phyloP scores from a whole-genome alignment of 2,888 invertebrate species.

The Teleiodes luculella region DNA sequence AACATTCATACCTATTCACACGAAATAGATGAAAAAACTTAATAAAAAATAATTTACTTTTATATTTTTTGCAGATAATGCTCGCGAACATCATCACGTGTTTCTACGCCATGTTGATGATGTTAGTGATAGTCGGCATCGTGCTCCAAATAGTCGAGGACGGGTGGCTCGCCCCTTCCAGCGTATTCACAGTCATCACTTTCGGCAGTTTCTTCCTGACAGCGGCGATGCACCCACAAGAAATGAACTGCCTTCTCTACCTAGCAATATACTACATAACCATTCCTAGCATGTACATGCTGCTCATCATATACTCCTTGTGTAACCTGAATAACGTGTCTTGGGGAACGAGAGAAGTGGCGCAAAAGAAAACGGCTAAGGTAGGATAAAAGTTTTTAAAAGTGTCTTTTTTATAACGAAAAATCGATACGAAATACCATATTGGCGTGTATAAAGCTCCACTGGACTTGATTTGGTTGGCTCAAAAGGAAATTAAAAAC shows the following conservation, averaged over 20 bases:
- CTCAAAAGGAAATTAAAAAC: no score
- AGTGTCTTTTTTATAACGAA: no score
- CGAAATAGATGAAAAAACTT: no score
- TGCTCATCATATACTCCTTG: conserved; percentile 93
- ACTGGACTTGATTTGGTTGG: no score
- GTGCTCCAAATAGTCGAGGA: conserved; percentile 87
- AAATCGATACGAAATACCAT: no score
- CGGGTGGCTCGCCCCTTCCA: conserved; percentile 89
- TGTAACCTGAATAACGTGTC: conserved; percentile 95
- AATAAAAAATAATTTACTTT: no score
- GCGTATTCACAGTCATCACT: conserved; percentile 89
- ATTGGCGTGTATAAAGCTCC: no score
- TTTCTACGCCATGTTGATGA: conserved; percentile 90
- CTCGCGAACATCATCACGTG: conserved; percentile 87
- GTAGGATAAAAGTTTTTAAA: conserved; percentile 32
- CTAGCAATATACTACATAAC: conserved; percentile 89
- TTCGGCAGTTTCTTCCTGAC: conserved; percentile 82
- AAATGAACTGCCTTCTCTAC: conserved; percentile 85
- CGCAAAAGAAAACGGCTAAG: conserved; percentile 64
- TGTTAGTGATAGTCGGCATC: conserved; percentile 90
- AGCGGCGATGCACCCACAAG: conserved; percentile 87
- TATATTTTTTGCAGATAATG: conserved; percentile 74
- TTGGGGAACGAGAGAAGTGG: conserved; percentile 95
- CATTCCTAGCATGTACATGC: conserved; percentile 96
- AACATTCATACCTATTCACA: no score